phyloP scores from a whole-genome alignment of 2,888 invertebrate genomes.

The Scrobipalpa atriplicella region DNA sequence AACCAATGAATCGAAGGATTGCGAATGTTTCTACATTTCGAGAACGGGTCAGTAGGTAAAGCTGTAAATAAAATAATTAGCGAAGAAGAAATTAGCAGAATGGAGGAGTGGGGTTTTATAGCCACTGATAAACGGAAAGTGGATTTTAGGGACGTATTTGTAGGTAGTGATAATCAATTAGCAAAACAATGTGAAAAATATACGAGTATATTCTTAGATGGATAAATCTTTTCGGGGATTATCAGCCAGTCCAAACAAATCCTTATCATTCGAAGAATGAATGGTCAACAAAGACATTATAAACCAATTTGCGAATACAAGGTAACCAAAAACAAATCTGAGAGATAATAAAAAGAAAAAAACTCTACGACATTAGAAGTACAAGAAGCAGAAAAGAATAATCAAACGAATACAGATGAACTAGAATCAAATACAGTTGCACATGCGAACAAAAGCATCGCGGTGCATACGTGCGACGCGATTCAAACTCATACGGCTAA shows the following conservation, averaged over 20 bases:
- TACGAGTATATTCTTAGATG: too few species aligned
- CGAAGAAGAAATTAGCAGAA: neutral
- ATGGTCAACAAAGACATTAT: too few species aligned
- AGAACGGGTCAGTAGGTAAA: constrained; percentile 22
- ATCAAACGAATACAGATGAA: neutral
- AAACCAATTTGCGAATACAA: too few species aligned
- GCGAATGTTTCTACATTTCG: constrained; percentile 14
- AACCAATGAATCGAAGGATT: constrained; percentile 19
- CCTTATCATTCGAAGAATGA: too few species aligned
- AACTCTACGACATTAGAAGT: neutral
- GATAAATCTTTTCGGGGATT: too few species aligned
- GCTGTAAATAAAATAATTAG: constrained; percentile 19
- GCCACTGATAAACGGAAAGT: neutral
- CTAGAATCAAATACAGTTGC: neutral
- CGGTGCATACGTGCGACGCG: neutral
- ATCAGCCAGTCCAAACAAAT: too few species aligned
- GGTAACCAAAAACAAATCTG: too few species aligned
- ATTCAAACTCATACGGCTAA: constrained; percentile 29
- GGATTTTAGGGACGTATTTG: neutral
- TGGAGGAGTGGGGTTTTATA: neutral
- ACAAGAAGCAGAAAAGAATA: neutral
- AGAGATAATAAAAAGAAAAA: neutral
- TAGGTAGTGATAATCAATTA: neutral
- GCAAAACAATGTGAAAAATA: too few species aligned
- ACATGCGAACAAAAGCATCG: constrained; percentile 8